Evolutionary conservation across 2,113 vertebrate genomes (phyloP).

Genomic region (Rhinichthys klamathensis): DNA sequence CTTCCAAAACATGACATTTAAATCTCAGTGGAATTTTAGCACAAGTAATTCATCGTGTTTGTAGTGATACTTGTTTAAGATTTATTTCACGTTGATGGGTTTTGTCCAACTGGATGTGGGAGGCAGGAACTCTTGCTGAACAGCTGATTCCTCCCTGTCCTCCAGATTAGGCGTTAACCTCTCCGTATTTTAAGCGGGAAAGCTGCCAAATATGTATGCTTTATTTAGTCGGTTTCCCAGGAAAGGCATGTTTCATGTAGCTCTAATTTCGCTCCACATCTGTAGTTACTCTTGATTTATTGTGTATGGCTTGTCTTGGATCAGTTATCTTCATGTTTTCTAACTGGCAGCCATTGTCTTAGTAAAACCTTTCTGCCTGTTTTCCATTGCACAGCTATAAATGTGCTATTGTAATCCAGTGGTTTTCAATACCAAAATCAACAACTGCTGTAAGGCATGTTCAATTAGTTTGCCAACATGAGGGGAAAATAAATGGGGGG

Average conservation of each 20-base stretch:
- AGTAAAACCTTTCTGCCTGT: conserved; percentile 21
- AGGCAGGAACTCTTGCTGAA: conserved; percentile 60
- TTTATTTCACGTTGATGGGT: conserved; percentile 51
- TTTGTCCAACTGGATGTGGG: conserved; percentile 60
- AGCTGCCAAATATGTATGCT: not conserved
- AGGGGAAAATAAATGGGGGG: conserved; percentile 62
- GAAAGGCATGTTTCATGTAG: not conserved
- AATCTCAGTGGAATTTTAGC: conserved; percentile 44
- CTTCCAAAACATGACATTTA: conserved; percentile 53
- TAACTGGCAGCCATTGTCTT: conserved; percentile 35
- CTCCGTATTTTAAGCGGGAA: conserved; percentile 30
- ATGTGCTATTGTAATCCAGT: conserved; percentile 64
- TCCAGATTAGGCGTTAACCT: conserved; percentile 56
- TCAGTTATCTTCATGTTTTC: conserved; percentile 31
- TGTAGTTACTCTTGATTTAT: conserved; percentile 17
- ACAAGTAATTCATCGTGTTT: conserved; percentile 47
- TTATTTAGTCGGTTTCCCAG: conserved; percentile 30
- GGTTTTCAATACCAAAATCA: conserved; percentile 66
- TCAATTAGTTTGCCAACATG: conserved; percentile 66
- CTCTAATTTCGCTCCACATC: not conserved
- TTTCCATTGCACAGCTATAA: conserved; percentile 49
- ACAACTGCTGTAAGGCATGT: conserved; percentile 70
- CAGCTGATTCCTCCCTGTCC: conserved; percentile 63
- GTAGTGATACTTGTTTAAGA: conserved; percentile 53
- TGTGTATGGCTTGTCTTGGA: conserved; percentile 23